These are phyloP conservation scores for Geotria australis DNA, from an alignment of 2,797 vertebrate species.

Conservation along the genomic window DNA sequence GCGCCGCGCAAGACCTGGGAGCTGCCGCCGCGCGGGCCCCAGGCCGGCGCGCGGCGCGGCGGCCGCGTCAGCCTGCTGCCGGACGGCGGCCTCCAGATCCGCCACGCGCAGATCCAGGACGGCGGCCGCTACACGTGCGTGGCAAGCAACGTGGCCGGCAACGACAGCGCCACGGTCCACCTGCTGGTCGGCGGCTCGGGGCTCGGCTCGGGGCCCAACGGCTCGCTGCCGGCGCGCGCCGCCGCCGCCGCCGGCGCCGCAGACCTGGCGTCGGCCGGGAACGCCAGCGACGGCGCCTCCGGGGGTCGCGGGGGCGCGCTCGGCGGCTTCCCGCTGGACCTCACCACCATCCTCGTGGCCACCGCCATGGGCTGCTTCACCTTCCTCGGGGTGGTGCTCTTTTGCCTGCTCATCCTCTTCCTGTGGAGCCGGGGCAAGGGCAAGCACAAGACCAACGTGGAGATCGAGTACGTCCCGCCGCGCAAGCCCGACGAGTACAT, in stretches of 20 bases:
- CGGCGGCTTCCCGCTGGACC: slow-evolving; percentile 22
- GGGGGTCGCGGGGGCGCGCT: slow-evolving; percentile 14
- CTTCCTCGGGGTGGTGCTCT: slow-evolving; percentile 45
- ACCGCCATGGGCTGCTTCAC: slow-evolving; percentile 50
- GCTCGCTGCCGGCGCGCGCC: slow-evolving; percentile 3
- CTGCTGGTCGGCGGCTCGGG: slow-evolving; percentile 26
- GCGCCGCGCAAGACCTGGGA: slow-evolving; percentile 30
- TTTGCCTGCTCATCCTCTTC: slow-evolving; percentile 60
- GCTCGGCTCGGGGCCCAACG: slow-evolving; percentile 3
- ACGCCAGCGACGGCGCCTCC: slow-evolving; percentile 11
- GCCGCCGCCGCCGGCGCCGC: neutral
- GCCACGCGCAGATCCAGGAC: slow-evolving; percentile 31
- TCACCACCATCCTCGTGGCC: slow-evolving; percentile 36
- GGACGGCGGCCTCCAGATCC: slow-evolving; percentile 41
- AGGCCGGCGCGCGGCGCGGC: slow-evolving; percentile 7
- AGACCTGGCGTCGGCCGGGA: slow-evolving; percentile 14
- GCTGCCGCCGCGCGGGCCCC: slow-evolving; percentile 13
- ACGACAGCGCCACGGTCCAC: slow-evolving; percentile 28
- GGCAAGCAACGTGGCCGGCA: slow-evolving; percentile 39
- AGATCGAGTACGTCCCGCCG: slow-evolving; percentile 35
- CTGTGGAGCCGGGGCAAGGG: slow-evolving; percentile 62
- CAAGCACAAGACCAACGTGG: slow-evolving; percentile 38
- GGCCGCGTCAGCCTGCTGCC: slow-evolving; percentile 26
- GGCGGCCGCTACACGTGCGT: slow-evolving; percentile 32
- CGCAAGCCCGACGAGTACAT: neutral